Percentiles rank a stretch among this genome's conserved stretches.
Evolutionary conservation across 2,113 vertebrate genomes (phyloP).

Genomic region (zebrafish (Danio rerio)): GRCz12tu NC_133177.1:59445501-59446000

Average conservation of each 20-base stretch:
- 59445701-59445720: slow-evolving; percentile 57
- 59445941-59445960: too few species aligned
- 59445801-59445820: too few species aligned
- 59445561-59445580: slow-evolving; percentile 41
- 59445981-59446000: too few species aligned
- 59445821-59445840: too few species aligned
- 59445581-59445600: slow-evolving; percentile 6
- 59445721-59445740: slow-evolving; percentile 17
- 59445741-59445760: neutral
- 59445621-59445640: slow-evolving; percentile 47
- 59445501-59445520: neutral
- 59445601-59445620: slow-evolving; percentile 1
- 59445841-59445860: too few species aligned
- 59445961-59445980: too few species aligned
- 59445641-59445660: slow-evolving; percentile 53
- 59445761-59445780: too few species aligned
- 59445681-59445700: slow-evolving; percentile 53
- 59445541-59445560: slow-evolving; percentile 10
- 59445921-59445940: too few species aligned
- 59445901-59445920: too few species aligned
- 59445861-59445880: too few species aligned
- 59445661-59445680: slow-evolving; percentile 59
- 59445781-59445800: neutral
- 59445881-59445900: too few species aligned
- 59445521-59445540: neutral